Evolutionary conservation across 2,888 invertebrate species (phyloP).

Genomic region (Pediacus dermestoides): DNA sequence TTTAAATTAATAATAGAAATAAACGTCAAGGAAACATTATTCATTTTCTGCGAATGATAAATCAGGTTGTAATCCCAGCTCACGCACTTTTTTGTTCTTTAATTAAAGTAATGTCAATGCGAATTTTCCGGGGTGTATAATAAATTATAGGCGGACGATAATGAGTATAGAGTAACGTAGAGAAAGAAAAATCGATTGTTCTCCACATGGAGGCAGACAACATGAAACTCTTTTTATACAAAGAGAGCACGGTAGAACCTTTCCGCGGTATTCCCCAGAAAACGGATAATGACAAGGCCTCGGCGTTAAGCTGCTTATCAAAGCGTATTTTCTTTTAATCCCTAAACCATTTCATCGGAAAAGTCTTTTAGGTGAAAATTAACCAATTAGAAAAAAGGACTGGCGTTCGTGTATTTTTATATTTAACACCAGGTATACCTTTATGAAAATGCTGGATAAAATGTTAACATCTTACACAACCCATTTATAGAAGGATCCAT

Average conservation of each 20-base stretch:
- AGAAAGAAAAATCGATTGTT: slow-evolving; percentile 2
- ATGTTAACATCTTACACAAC: too few relatives aligned
- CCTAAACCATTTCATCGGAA: slow-evolving; percentile 28
- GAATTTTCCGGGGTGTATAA: slow-evolving; percentile 4
- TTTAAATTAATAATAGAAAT: too few relatives aligned
- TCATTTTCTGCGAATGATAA: too few relatives aligned
- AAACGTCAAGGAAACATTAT: too few relatives aligned
- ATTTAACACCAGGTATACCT: too few relatives aligned
- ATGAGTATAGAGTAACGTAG: slow-evolving; percentile 1
- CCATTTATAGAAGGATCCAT: too few relatives aligned
- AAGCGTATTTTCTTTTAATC: slow-evolving; percentile 32
- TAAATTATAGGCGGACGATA: slow-evolving; percentile 3
- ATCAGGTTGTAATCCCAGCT: too few relatives aligned
- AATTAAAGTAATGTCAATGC: slow-evolving; percentile 2
- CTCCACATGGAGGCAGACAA: neutral
- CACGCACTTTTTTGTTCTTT: neutral
- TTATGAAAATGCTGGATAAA: too few relatives aligned
- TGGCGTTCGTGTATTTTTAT: too few relatives aligned
- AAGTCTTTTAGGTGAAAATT: slow-evolving; percentile 27
- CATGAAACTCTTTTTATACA: slow-evolving; percentile 4
- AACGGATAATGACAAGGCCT: slow-evolving; percentile 14
- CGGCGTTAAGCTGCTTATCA: slow-evolving; percentile 30
- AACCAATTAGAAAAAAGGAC: slow-evolving; percentile 10
- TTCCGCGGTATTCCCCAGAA: slow-evolving; percentile 1
- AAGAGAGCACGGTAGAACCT: slow-evolving; percentile 1